Percentiles rank a stretch among this genome's conserved stretches.
phyloP scores from a whole-genome alignment of 2,888 invertebrate species.

The Polyommatus iphigenia region DNA sequence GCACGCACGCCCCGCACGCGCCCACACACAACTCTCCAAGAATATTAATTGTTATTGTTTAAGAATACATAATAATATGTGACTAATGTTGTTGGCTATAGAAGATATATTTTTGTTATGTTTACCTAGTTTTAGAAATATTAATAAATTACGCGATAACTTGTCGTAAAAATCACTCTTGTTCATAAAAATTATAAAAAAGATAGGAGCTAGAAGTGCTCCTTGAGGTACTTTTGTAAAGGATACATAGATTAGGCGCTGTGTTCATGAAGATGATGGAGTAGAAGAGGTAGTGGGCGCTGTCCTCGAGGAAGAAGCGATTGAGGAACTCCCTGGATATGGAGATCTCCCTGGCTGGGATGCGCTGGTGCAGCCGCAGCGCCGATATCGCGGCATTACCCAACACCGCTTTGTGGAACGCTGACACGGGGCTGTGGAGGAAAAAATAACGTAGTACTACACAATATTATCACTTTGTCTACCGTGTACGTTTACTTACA shows the following conservation, averaged over 20 bases:
- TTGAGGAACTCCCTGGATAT: conserved; percentile 91
- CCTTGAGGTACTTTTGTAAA: conserved; percentile 60
- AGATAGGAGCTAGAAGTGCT: neutral
- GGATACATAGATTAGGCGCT: conserved; percentile 93
- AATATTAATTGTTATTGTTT: no score
- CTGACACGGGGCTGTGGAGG: conserved; percentile 74
- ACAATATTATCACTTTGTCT: neutral
- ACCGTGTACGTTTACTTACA: neutral
- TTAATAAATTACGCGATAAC: no score
- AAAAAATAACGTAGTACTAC: neutral
- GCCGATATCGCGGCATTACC: conserved; percentile 97
- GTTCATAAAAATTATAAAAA: neutral
- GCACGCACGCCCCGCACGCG: no score
- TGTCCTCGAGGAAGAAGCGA: conserved; percentile 91
- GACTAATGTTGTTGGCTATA: no score
- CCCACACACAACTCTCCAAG: no score
- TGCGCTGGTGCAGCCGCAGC: conserved; percentile 94
- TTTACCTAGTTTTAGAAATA: no score
- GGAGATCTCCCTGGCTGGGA: conserved; percentile 86
- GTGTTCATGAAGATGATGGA: conserved; percentile 96
- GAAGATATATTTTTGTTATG: no score
- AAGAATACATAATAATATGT: no score
- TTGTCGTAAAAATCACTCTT: neutral
- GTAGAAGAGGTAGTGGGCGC: conserved; percentile 97
- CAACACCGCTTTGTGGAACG: conserved; percentile 94